Evolutionary conservation across 2,888 invertebrate genomes (phyloP).

Genomic region (Lamellibrachia columna): DNA sequence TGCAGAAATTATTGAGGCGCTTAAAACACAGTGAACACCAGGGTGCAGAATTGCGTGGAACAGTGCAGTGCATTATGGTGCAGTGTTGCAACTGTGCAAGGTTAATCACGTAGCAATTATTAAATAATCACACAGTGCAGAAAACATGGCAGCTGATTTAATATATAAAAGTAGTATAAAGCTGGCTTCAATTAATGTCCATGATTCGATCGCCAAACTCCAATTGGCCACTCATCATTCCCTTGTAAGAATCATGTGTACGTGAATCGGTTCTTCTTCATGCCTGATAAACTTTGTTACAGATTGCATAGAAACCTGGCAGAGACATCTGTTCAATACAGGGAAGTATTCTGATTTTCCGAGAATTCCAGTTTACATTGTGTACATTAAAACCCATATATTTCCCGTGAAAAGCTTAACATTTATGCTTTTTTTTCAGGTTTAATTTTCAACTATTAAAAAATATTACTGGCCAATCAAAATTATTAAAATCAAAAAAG

Average conservation of each 20-base stretch:
- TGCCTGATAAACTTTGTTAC: not conserved
- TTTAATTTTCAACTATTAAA: not conserved
- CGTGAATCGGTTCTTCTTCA: not conserved
- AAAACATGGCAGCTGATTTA: not conserved
- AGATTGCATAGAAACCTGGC: not conserved
- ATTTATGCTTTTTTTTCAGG: not conserved
- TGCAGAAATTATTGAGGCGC: constrained; percentile 3
- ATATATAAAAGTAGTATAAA: no score
- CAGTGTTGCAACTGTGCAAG: not conserved
- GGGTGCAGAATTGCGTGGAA: not conserved
- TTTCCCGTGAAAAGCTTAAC: not conserved
- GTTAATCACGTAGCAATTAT: constrained; percentile 4
- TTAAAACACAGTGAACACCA: not conserved
- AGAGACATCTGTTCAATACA: no score
- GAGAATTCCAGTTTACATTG: not conserved
- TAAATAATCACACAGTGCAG: not conserved
- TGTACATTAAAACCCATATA: not conserved
- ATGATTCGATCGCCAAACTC: no score
- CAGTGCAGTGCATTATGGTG: not conserved
- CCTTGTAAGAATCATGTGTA: not conserved
- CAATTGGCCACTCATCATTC: not conserved
- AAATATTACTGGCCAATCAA: not conserved
- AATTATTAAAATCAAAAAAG: not conserved
- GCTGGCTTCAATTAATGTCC: no score
- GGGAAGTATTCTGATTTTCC: not conserved